Percentiles rank a stretch among this genome's conserved stretches.
phyloP scores from a whole-genome alignment of 2,113 vertebrate genomes.

The Xenus cinereus region DNA sequence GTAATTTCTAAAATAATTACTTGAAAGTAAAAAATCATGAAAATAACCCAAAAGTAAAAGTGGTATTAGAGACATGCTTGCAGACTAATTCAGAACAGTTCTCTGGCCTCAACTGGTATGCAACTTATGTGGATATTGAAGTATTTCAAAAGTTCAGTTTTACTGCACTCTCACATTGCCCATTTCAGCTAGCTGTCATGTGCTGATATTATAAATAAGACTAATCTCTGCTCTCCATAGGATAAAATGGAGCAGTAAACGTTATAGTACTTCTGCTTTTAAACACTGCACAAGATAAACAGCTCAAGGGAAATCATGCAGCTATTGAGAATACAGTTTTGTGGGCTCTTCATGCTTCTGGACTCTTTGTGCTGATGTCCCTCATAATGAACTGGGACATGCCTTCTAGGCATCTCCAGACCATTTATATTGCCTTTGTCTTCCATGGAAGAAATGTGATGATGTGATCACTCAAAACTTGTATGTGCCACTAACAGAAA shows the following conservation, averaged over 20 bases:
- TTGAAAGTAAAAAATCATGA: neutral
- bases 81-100: neutral
- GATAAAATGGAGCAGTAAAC: neutral
- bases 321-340: neutral
- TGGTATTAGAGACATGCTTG: neutral
- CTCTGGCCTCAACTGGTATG: neutral
- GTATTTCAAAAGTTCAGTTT: neutral
- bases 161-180: neutral
- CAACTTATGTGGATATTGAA: neutral
- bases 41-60: neutral
- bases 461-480: neutral
- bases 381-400: neutral
- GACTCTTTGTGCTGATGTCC: neutral
- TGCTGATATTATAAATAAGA: neutral
- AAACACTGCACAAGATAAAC: neutral
- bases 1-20: neutral
- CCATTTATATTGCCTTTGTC: neutral
- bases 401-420: neutral
- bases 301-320: neutral
- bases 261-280: neutral
- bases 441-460: neutral
- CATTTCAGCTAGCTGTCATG: neutral
- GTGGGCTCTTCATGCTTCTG: neutral
- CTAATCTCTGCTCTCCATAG: fast-evolving
- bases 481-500: neutral